Percentiles rank a stretch among this genome's conserved stretches.
Conservation (phyloP, 2,797 vertebrate species). For the Atherinosoma microstoma region DNA sequence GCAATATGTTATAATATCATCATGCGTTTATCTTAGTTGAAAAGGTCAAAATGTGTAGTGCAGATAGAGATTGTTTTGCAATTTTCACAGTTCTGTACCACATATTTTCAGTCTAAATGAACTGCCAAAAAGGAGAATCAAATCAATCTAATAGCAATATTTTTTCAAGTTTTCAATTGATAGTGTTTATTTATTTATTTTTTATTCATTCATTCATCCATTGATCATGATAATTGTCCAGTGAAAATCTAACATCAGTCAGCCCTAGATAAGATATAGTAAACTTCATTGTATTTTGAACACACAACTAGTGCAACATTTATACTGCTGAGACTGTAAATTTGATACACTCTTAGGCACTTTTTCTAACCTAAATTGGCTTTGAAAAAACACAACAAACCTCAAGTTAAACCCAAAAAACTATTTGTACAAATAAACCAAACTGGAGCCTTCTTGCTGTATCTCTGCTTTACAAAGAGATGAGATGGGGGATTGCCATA, state of each 20-base stretch:
- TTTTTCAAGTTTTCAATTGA: neutral
- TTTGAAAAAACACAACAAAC: neutral
- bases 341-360: neutral
- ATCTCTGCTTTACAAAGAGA: neutral
- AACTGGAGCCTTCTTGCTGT: neutral
- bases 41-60: no score
- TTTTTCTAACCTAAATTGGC: neutral
- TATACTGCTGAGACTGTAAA: neutral
- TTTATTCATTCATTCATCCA: neutral
- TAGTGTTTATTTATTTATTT: neutral
- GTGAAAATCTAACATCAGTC: conserved; percentile 21
- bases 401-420: neutral
- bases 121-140: neutral
- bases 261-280: neutral
- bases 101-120: neutral
- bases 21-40: no score
- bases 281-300: conserved; percentile 16
- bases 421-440: neutral
- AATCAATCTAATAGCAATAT: neutral
- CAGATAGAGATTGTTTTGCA: neutral
- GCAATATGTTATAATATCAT: neutral
- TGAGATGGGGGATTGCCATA: conserved; percentile 5
- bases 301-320: conserved; percentile 29
- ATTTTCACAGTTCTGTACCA: neutral
- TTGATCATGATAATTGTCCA: neutral